Percentiles rank a stretch among this genome's conserved stretches.
Evolutionary conservation across 2,888 invertebrate genomes (phyloP).

Genomic region (Brachylomia viminalis): DNA sequence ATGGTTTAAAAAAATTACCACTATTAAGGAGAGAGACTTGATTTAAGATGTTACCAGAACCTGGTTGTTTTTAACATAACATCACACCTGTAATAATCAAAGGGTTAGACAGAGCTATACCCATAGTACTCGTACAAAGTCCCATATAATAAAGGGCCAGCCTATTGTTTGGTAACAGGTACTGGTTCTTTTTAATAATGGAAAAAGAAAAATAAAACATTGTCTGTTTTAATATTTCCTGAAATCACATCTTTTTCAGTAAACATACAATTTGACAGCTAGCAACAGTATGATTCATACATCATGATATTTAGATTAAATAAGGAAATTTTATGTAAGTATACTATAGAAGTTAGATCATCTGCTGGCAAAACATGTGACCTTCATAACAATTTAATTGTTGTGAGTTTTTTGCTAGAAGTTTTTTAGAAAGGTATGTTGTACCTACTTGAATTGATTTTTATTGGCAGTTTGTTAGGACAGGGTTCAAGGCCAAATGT

Average conservation of each 20-base stretch:
- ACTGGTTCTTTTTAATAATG: not conserved
- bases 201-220: not conserved
- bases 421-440: constrained; percentile 54
- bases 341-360: constrained; percentile 26
- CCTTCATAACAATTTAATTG: constrained; percentile 54
- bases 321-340: constrained; percentile 40
- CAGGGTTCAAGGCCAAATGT: constrained; percentile 54
- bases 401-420: constrained; percentile 41
- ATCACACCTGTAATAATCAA: no score
- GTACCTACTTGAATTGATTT: constrained; percentile 36
- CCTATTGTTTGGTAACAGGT: no score
- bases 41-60: no score
- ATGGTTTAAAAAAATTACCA: no score
- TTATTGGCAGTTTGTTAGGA: constrained; percentile 29
- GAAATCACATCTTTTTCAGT: not conserved
- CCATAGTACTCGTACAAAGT: no score
- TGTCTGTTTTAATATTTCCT: not conserved
- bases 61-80: not conserved
- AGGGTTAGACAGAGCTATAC: no score
- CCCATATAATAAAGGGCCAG: no score
- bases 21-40: no score
- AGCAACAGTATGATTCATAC: constrained; percentile 34
- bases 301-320: constrained; percentile 38
- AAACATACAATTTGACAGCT: not conserved
- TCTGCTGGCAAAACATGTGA: constrained; percentile 41